Conservation (phyloP, 1,140 invertebrate genomes). For the Gonatopus flavifemur region DNA sequence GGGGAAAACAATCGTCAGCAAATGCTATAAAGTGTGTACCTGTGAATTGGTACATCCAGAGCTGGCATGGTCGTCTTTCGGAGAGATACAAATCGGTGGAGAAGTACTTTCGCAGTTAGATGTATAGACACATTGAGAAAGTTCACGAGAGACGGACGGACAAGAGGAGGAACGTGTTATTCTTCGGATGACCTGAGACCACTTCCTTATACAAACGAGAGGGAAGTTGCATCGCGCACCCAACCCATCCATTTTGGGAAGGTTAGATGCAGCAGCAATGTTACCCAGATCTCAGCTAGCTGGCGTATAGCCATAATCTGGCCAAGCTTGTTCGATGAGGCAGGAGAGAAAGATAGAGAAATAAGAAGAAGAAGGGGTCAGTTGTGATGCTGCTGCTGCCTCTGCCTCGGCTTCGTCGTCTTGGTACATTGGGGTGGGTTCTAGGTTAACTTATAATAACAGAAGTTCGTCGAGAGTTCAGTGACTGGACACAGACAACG, state of each 20-base stretch:
- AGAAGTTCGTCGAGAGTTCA: conserved; percentile 54
- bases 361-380: conserved; percentile 18
- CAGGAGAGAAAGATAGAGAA: no score
- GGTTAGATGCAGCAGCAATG: conserved; percentile 26
- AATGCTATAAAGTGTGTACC: no score
- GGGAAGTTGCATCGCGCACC: no score
- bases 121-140: no score
- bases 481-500: conserved; percentile 47
- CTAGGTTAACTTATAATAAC: conserved; percentile 59
- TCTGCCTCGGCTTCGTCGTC: no score
- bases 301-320: conserved; percentile 58
- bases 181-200: conserved; percentile 45
- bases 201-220: conserved; percentile 54
- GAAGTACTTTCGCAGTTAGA: conserved; percentile 8
- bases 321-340: conserved; percentile 20
- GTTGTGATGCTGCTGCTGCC: conserved; percentile 9
- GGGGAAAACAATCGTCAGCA: no score
- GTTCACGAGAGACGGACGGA: conserved; percentile 19
- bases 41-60: no score
- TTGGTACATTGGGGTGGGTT: no score
- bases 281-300: conserved; percentile 47
- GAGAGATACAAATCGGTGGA: conserved; percentile 8
- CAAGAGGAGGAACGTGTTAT: conserved; percentile 52
- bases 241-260: no score
- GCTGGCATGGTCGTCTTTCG: no score